phyloP scores from a whole-genome alignment of 2,888 invertebrate species.

The Microctonus aethiopoides region DNA sequence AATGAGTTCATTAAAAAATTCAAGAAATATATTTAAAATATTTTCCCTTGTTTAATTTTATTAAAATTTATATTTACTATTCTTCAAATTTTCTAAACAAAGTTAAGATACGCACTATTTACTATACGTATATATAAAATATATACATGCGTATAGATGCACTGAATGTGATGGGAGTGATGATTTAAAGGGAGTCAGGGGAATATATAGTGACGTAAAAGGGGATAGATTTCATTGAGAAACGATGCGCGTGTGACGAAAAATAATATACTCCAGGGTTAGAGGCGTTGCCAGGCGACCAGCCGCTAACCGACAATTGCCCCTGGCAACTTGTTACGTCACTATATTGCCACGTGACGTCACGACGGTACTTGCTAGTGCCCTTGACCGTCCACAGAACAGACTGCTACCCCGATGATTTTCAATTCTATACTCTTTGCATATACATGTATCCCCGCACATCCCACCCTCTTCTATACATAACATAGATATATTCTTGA shows the following conservation, averaged over 20 bases:
- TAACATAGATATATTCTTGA: not conserved
- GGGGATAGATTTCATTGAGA: conserved; percentile 57
- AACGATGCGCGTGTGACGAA: conserved; percentile 56
- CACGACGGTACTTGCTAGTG: conserved; percentile 62
- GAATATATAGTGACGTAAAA: conserved; percentile 36
- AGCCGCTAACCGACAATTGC: conserved; percentile 53
- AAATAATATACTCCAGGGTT: conserved; percentile 22
- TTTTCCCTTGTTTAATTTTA: not conserved
- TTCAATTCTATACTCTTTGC: conserved; percentile 15
- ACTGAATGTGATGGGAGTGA: conserved; percentile 32
- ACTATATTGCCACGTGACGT: conserved; percentile 62
- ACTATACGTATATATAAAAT: not conserved
- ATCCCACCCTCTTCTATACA: conserved; percentile 8
- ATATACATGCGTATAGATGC: not conserved
- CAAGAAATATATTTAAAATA: too few species aligned
- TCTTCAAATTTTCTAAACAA: too few species aligned
- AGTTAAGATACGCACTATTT: too few species aligned
- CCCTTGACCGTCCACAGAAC: conserved; percentile 60
- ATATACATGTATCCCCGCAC: conserved; percentile 18
- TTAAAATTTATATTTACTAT: not conserved
- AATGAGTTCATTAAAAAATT: too few species aligned
- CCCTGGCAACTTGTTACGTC: conserved; percentile 62
- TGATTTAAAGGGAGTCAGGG: conserved; percentile 16
- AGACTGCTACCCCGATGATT: conserved; percentile 40
- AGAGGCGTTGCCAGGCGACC: conserved; percentile 58